Evolutionary conservation across 2,113 vertebrate species (phyloP), one percentile per base, ranked within the genome.

Genomic region (Megalops atlanticus): DNA sequence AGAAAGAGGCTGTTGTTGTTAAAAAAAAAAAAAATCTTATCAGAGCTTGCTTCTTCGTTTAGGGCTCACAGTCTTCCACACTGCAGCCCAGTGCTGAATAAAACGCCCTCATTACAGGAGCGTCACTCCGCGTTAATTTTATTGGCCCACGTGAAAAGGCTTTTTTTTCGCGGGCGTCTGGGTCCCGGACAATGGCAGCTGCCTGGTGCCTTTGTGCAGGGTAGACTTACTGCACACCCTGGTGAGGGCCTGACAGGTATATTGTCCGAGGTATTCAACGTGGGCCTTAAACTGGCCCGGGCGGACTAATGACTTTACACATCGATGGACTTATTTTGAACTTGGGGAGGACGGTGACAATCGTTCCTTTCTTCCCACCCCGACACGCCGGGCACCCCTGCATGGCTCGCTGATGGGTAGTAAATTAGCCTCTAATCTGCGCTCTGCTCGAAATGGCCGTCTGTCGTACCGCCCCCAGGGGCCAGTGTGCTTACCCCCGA

Each of bases 201-300:
- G 79, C 73, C 80, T 78, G 54, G 81, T 49, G 35, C 79, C 75
- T 68, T 41, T 86, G 86, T 85, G 45, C 6, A 4, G 27, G 49
- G 43, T 64, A 83, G 86, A 86, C 76, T 70, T 81, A 71, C 64
- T 71, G 82, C 58, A 18, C 69, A n/a, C 69, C 74, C 79, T 5
- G 38, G 75, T 82, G 80, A 76, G 82, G 72, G 78, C 47, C 39
- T 89, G 89, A 89, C 87, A 87, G 88, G 84, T 90, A 87, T 79
- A 84, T 85, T 88, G 84, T 87, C 27, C 41, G 73, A 18, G 16
- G 39, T 41, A 83, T 79, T 80, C 73, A 75, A 43, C 7, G n/a
- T 45, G 6, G 10, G 47, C 73, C 81, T 71, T 43, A 0, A 39
- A 47, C 31, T 49, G 69, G 76, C 80, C 68, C 47, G 70, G 58